A percentile compares a stretch with the other conserved stretches of the same genome.
Conservation (phyloP, 53 echinoderm and acorn worm genomes). For the Arbacia lixula region DNA sequence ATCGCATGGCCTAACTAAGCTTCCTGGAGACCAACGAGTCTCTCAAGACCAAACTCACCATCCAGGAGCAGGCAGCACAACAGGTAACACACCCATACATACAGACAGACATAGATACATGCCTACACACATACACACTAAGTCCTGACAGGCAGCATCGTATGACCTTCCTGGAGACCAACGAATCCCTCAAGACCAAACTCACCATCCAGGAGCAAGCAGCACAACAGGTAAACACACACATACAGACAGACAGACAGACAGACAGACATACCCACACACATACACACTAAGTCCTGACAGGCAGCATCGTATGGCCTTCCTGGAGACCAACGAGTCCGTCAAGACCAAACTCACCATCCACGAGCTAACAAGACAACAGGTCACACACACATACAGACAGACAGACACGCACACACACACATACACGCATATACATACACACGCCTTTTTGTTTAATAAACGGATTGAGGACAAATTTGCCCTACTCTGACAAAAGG, state of each 20-base stretch:
- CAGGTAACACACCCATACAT: no score
- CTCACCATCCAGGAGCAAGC: constrained; percentile 78
- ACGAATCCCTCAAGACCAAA: constrained; percentile 77
- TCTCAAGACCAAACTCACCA: constrained; percentile 67
- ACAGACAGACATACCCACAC: no score
- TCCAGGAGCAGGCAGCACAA: constrained; percentile 84
- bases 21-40: constrained; percentile 87
- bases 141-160: constrained; percentile 86
- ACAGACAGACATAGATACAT: no score
- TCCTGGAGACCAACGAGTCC: constrained; percentile 82
- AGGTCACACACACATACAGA: no score
- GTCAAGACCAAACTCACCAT: constrained; percentile 76
- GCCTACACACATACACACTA: no score
- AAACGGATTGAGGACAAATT: no score
- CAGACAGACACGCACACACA: no score
- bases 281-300: no score
- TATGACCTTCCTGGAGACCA: constrained; percentile 85
- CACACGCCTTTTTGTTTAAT: no score
- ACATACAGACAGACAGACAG: no score
- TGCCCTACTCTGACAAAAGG: no score
- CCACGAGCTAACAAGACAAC: constrained; percentile 78
- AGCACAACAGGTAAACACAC: constrained; percentile 83
- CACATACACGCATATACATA: no score
- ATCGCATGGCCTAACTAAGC: constrained; percentile 61
- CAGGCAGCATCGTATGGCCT: constrained; percentile 83